These are phyloP conservation scores for Strigamia crassipes DNA, from an alignment of 2,888 invertebrate genomes.

Conservation along the genomic window DNA sequence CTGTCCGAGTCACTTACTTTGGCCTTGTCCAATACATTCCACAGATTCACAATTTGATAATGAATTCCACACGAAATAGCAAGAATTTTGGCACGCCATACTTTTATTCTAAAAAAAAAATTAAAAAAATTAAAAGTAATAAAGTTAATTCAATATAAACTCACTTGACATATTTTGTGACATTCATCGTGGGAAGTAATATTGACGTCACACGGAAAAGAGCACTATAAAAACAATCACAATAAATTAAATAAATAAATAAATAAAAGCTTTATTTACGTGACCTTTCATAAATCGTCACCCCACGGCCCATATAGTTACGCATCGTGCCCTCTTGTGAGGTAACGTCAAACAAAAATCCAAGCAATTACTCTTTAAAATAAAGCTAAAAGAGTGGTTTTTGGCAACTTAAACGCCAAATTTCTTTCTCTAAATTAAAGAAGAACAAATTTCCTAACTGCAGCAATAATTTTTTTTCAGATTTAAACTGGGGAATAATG, in stretches of 20 bases:
- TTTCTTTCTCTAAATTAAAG: neutral
- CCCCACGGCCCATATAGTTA: neutral
- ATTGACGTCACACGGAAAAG: neutral
- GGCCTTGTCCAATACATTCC: neutral
- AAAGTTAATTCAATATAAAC: neutral
- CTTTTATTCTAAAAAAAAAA: neutral
- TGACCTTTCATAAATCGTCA: neutral
- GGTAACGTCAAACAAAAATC: neutral
- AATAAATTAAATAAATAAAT: neutral
- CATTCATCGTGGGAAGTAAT: constrained; percentile 6
- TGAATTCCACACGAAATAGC: neutral
- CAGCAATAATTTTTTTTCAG: neutral
- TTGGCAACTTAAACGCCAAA: neutral
- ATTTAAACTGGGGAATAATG: too few species aligned
- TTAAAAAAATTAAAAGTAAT: neutral
- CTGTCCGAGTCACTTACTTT: neutral
- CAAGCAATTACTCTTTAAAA: neutral
- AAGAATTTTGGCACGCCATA: neutral
- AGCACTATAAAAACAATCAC: neutral
- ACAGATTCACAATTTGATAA: neutral
- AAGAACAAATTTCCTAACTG: neutral
- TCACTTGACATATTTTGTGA: neutral
- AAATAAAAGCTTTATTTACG: neutral
- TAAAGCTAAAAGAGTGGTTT: neutral
- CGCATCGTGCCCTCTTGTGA: neutral